Percentiles rank a stretch among this genome's conserved stretches.
phyloP scores from a whole-genome alignment of 1,140 invertebrate genomes.

The Oreohelix idahoensis region DNA sequence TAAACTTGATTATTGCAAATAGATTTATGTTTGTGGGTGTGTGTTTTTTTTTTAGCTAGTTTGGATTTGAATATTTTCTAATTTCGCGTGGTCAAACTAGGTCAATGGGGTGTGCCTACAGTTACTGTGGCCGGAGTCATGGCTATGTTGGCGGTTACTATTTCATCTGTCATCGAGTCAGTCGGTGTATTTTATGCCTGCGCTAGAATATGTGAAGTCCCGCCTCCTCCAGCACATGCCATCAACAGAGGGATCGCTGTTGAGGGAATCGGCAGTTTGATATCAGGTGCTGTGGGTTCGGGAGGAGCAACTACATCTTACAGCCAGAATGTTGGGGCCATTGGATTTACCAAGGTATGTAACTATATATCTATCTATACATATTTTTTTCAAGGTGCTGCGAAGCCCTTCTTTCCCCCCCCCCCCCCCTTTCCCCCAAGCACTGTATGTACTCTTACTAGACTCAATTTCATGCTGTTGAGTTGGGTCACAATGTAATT shows the following conservation, averaged over 20 bases:
- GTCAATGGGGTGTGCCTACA: conserved; percentile 89
- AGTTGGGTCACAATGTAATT: too few species aligned
- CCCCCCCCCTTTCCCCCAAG: too few species aligned
- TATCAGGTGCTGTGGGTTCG: conserved; percentile 87
- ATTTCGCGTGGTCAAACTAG: too few species aligned
- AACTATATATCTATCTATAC: too few species aligned
- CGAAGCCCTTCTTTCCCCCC: too few species aligned
- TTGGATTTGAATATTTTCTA: too few species aligned
- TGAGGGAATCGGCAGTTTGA: conserved; percentile 87
- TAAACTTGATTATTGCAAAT: too few species aligned
- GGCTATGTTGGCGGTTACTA: conserved; percentile 88
- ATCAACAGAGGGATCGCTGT: conserved; percentile 77
- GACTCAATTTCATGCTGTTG: too few species aligned
- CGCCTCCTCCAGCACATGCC: conserved; percentile 87
- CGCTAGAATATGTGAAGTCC: conserved; percentile 84
- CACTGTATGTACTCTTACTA: too few species aligned
- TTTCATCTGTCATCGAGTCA: conserved; percentile 90
- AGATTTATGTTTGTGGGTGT: too few species aligned
- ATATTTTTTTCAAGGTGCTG: too few species aligned
- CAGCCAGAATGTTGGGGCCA: conserved; percentile 89
- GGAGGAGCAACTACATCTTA: conserved; percentile 90
- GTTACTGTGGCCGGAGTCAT: conserved; percentile 82
- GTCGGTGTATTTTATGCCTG: conserved; percentile 93
- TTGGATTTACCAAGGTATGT: conserved; percentile 81
- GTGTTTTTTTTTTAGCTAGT: too few species aligned